Evolutionary conservation across 2,888 invertebrate species (phyloP).

Genomic region (Chymomyza caudatula): DNA sequence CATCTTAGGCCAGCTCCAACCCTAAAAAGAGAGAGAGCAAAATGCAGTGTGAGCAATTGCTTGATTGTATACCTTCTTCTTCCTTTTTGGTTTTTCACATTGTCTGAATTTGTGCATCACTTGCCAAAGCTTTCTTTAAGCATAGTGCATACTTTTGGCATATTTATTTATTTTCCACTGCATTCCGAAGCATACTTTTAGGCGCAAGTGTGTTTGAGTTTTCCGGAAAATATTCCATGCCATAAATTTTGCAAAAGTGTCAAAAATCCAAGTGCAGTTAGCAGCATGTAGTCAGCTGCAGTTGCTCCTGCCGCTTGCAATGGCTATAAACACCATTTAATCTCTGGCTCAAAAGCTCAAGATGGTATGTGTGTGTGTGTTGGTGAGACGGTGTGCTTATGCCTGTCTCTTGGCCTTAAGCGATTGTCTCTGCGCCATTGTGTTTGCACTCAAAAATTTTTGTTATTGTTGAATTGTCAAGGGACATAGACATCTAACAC

Average conservation of each 20-base stretch:
- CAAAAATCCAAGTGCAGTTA: slow-evolving; percentile 54
- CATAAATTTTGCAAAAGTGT: slow-evolving; percentile 66
- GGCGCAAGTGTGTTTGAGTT: no score
- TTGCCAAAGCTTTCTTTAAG: slow-evolving; percentile 8
- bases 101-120: neutral
- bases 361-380: slow-evolving; percentile 12
- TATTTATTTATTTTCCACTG: neutral
- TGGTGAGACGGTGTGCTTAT: slow-evolving; percentile 17
- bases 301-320: slow-evolving; percentile 31
- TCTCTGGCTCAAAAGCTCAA: slow-evolving; percentile 63
- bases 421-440: neutral
- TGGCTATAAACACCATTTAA: slow-evolving; percentile 70
- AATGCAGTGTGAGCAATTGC: neutral
- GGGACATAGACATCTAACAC: neutral
- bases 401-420: slow-evolving; percentile 27
- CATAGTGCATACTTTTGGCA: no score
- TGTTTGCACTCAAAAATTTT: neutral
- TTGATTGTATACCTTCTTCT: no score
- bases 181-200: no score
- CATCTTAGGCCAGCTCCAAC: slow-evolving; percentile 92
- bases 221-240: slow-evolving; percentile 1
- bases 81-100: neutral
- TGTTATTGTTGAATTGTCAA: neutral
- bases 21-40: slow-evolving; percentile 80
- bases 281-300: slow-evolving; percentile 18